phyloP scores from a whole-genome alignment of 1,140 invertebrate species.

The Grapholita molesta region DNA sequence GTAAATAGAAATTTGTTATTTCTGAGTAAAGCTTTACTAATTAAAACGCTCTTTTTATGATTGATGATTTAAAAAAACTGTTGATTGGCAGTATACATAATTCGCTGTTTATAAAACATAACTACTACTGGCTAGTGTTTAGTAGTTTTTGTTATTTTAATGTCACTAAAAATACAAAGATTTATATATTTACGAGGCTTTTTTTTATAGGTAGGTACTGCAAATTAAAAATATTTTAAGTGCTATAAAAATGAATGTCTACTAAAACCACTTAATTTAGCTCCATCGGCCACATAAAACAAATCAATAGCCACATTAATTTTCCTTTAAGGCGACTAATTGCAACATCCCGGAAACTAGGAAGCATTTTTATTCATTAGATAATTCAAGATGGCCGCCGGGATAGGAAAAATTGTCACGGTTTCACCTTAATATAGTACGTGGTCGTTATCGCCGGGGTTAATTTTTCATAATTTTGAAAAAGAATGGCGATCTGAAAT shows the following conservation, averaged over 20 bases:
- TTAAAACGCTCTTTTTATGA: no score
- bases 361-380: constrained; percentile 75
- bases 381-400: constrained; percentile 63
- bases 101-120: no score
- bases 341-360: constrained; percentile 48
- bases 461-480: constrained; percentile 74
- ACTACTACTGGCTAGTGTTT: no score
- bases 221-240: not conserved
- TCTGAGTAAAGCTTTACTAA: no score
- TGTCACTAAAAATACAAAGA: no score
- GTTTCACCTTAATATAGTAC: constrained; percentile 74
- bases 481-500: constrained; percentile 14
- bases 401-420: constrained; percentile 72
- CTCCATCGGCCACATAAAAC: constrained; percentile 39
- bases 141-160: no score
- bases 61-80: no score
- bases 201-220: no score
- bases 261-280: not conserved
- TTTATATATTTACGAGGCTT: no score
- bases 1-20: no score
- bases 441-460: constrained; percentile 45
- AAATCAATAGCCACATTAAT: constrained; percentile 27
- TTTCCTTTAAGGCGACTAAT: constrained; percentile 63
- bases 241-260: not conserved
- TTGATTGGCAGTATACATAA: no score